Evolutionary conservation across 2,888 invertebrate genomes (phyloP).

Genomic region (Abscondita cerata): DNA sequence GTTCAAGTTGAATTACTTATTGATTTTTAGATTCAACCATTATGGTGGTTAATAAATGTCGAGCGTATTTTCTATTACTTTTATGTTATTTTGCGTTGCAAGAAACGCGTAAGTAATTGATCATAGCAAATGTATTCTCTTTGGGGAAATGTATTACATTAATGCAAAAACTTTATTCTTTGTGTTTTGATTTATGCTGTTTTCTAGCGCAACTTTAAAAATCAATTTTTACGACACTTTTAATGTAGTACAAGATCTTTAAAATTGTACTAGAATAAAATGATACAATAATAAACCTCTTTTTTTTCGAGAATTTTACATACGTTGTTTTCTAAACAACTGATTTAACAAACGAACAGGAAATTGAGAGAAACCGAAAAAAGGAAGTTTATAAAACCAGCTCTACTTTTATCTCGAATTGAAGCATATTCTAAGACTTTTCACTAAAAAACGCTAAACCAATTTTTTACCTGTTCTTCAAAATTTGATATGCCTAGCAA

Average conservation of each 20-base stretch:
- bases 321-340: not conserved
- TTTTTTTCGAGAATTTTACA: too few species aligned
- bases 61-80: too few species aligned
- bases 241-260: too few species aligned
- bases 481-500: constrained; percentile 40
- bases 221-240: constrained; percentile 3
- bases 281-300: too few species aligned
- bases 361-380: constrained; percentile 20
- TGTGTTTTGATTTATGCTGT: constrained; percentile 4
- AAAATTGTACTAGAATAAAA: too few species aligned
- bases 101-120: too few species aligned
- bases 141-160: too few species aligned
- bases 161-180: not conserved
- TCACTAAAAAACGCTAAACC: constrained; percentile 40
- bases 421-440: constrained; percentile 35
- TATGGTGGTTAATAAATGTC: too few species aligned
- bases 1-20: too few species aligned
- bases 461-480: constrained; percentile 44
- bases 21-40: too few species aligned
- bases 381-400: constrained; percentile 20
- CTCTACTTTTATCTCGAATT: constrained; percentile 26
- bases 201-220: not conserved
- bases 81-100: too few species aligned
- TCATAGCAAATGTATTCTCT: too few species aligned
- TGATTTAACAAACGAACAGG: constrained; percentile 18